A percentile compares a stretch with the other conserved stretches of the same genome.
These are phyloP conservation scores for Hemibagrus wyckioides DNA, from an alignment of 2,113 vertebrate species.

Conservation along the genomic window DNA sequence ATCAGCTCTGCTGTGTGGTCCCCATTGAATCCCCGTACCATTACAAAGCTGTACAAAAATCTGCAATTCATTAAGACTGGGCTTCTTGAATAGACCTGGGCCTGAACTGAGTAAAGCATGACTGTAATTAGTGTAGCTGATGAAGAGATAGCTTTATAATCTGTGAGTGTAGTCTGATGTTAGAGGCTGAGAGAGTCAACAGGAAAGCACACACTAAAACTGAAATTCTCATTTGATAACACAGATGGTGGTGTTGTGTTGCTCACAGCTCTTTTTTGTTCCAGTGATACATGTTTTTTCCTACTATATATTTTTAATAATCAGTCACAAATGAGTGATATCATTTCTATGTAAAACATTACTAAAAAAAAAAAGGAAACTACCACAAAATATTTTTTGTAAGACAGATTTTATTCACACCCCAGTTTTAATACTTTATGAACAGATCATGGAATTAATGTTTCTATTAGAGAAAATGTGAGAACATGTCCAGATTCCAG, in stretches of 20 bases:
- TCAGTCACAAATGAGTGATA: not conserved
- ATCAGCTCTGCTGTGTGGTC: slow-evolving; percentile 62
- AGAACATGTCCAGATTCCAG: not conserved
- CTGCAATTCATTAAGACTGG: not conserved
- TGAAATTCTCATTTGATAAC: not conserved
- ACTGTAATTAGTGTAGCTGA: not conserved
- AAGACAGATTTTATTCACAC: not conserved
- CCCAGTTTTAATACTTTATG: not conserved
- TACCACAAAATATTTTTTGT: too few relatives aligned
- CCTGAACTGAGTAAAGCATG: not conserved
- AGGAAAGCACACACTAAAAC: not conserved
- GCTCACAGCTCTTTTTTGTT: not conserved
- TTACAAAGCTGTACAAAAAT: slow-evolving; percentile 54
- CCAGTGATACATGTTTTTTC: not conserved
- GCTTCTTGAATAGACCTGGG: not conserved
- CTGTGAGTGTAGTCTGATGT: not conserved
- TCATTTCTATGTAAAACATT: not conserved
- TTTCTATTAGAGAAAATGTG: not conserved
- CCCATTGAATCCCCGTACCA: slow-evolving; percentile 54
- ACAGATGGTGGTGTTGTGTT: slow-evolving; percentile 16
- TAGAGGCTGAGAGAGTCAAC: not conserved
- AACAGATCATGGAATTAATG: not conserved
- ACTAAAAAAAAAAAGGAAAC: not conserved
- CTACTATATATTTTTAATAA: not conserved
- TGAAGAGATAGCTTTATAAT: not conserved